Base-by-base conservation (phyloP, 1,140 invertebrate species). In the Hycleus cichorii region DNA sequence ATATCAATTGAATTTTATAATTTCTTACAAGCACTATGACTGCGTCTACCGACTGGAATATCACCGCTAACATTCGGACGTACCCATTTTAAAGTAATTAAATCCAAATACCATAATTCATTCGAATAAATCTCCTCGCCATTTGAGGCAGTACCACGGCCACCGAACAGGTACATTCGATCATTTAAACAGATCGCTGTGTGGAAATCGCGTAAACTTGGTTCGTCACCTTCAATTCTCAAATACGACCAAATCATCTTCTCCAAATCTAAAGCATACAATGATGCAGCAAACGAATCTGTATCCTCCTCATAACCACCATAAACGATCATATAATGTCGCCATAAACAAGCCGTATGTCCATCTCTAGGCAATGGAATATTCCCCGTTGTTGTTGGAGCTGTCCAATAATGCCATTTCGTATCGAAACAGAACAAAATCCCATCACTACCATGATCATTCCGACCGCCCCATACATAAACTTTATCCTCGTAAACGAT, bases 391-490 rank as follows among this genome's bases (percentile, higher is more conserved):
- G 86, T 83, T 58, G 67, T 32, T 7, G 88, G 85, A 39, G 74
- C 76, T 32, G 74, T 82, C 92, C 91, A 94, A 59, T 75, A 77
- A 12, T 81, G 74, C 32, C 76, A 83, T 64, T 77, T 83, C n/a
- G 86, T 86, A 76, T 93, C 83, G 73, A 90, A 94, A 67, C 83
- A 84, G 64, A 84, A 93, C 0, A 96, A 73, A 38, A 78, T 81
- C 69, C 88, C 86, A 76, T 89, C 93, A 3, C 89, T 83, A 48
- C 81, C 81, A 65, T 83, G 78, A 72, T 95, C 92, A 74, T 95
- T 95, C 49, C 93, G 77, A 0, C 93, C 93, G 52, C 93, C 93
- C 90, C 91, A 96, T 47, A 96, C 81, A 66, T 88, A 95, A 48
- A 89, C 83, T 71, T 84, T 84, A 24, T 87, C 80, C 43, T 81